These are phyloP conservation scores for Calameuta idolon DNA, from an alignment of 2,888 invertebrate genomes.

Conservation along the genomic window DNA sequence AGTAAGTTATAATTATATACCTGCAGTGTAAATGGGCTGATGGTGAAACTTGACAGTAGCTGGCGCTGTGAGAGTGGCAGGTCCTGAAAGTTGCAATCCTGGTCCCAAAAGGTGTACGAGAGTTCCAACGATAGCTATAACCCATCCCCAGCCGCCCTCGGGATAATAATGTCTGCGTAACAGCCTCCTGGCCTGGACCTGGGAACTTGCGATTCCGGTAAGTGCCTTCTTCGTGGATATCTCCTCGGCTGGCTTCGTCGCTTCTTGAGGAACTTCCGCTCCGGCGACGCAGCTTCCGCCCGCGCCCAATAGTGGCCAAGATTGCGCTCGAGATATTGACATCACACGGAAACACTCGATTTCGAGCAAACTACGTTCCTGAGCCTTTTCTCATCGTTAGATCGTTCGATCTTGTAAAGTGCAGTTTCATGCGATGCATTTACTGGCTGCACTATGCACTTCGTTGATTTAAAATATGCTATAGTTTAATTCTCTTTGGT, in stretches of 20 bases:
- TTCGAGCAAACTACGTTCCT: constrained; percentile 1
- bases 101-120: constrained; percentile 80
- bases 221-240: constrained; percentile 13
- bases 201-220: constrained; percentile 48
- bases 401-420: background rate
- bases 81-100: constrained; percentile 77
- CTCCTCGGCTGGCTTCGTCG: constrained; percentile 22
- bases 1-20: constrained; percentile 30
- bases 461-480: background rate
- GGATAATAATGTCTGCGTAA: constrained; percentile 84
- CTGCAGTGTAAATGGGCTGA: constrained; percentile 52
- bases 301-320: constrained; percentile 67
- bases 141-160: constrained; percentile 91
- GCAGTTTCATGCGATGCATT: background rate
- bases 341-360: constrained; percentile 33
- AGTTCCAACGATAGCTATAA: constrained; percentile 74
- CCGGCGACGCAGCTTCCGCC: constrained; percentile 21
- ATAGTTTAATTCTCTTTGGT: background rate
- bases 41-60: constrained; percentile 54
- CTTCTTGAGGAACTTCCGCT: constrained; percentile 48
- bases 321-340: constrained; percentile 69
- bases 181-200: constrained; percentile 74
- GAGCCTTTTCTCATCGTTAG: background rate
- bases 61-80: constrained; percentile 48
- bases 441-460: background rate